phyloP scores from a whole-genome alignment of 2,113 vertebrate genomes.

The Aleadryas rufinucha region DNA sequence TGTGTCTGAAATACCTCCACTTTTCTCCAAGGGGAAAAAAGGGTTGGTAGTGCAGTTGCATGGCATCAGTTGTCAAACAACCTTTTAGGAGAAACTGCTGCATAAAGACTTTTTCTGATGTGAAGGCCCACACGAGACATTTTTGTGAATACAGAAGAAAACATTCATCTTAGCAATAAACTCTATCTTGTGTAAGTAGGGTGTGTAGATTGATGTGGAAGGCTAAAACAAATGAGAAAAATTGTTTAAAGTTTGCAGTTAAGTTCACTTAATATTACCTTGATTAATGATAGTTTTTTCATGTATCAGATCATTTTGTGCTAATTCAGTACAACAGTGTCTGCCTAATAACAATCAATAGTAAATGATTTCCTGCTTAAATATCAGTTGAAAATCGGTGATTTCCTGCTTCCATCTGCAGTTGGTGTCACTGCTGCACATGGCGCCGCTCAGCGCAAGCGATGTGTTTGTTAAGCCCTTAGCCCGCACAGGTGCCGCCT shows the following conservation, averaged over 20 bases:
- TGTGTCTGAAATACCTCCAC: neutral
- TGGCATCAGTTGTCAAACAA: neutral
- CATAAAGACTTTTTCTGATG: neutral
- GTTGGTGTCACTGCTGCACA: neutral
- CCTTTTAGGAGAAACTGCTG: neutral
- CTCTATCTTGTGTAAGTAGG: neutral
- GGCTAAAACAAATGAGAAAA: neutral
- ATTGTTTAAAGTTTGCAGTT: neutral
- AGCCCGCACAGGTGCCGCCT: too few relatives aligned
- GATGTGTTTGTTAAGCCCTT: neutral
- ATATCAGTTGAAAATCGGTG: neutral
- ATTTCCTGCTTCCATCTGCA: constrained; percentile 4
- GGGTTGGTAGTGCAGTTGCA: neutral
- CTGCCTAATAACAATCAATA: neutral
- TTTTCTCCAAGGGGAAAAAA: neutral
- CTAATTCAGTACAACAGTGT: neutral
- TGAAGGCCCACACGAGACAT: neutral
- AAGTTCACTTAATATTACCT: neutral
- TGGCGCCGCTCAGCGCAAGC: rapidly evolving
- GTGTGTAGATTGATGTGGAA: neutral
- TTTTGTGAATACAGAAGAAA: neutral
- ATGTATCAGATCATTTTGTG: neutral
- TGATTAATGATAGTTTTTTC: neutral
- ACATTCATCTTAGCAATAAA: neutral
- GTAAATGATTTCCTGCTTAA: neutral